phyloP scores from a whole-genome alignment of 1,140 invertebrate genomes.

The Coboldia fuscipes region DNA sequence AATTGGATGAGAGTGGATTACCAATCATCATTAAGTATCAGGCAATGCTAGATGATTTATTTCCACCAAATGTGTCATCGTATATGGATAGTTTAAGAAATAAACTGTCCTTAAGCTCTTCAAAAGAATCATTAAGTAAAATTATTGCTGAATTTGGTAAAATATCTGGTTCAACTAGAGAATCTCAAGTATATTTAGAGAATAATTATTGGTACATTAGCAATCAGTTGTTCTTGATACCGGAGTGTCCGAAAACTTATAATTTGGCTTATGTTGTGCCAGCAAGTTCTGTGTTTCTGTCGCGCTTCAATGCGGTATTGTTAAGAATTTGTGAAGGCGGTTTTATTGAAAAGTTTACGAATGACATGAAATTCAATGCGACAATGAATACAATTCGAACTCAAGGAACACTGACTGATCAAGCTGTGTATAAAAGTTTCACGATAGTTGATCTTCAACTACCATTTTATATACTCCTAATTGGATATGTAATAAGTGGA shows the following conservation, averaged over 20 bases:
- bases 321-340: slow-evolving; percentile 10
- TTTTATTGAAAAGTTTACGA: slow-evolving; percentile 13
- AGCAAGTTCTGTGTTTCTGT: slow-evolving; percentile 11
- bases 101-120: slow-evolving; percentile 13
- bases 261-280: slow-evolving; percentile 14
- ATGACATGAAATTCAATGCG: slow-evolving; percentile 11
- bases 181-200: slow-evolving; percentile 13
- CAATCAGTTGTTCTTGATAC: slow-evolving; percentile 15
- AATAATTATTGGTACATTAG: too few relatives aligned
- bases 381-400: slow-evolving; percentile 5
- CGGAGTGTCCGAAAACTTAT: slow-evolving; percentile 18
- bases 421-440: slow-evolving; percentile 11
- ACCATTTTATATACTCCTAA: slow-evolving; percentile 12
- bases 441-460: slow-evolving; percentile 14
- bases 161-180: slow-evolving; percentile 11
- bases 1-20: slow-evolving; percentile 15
- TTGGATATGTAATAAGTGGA: slow-evolving; percentile 8
- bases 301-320: slow-evolving; percentile 10
- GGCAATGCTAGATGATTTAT: slow-evolving; percentile 17
- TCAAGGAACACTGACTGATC: neutral
- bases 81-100: slow-evolving; percentile 10
- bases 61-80: slow-evolving; percentile 11
- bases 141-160: slow-evolving; percentile 12
- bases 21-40: slow-evolving; percentile 17
- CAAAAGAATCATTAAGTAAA: slow-evolving; percentile 11